Conservation (phyloP, 1,140 invertebrate genomes). For the Hylyphantes graminicola region DNA sequence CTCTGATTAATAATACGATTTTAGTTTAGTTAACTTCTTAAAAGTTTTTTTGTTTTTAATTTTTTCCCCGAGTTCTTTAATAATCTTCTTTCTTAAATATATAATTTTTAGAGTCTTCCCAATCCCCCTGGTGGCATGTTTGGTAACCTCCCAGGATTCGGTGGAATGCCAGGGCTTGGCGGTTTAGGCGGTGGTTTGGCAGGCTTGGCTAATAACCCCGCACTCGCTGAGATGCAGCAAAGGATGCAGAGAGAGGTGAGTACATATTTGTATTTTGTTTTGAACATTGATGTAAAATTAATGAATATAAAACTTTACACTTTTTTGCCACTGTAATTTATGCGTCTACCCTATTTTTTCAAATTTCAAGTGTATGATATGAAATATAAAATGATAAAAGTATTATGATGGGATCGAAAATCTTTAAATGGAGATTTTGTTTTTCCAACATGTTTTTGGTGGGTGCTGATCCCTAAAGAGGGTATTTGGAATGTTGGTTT, state of each 20-base stretch:
- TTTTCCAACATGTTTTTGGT: too few species aligned
- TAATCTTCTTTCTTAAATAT: not conserved
- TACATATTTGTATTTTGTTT: not conserved
- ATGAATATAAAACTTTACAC: not conserved
- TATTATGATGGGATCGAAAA: too few species aligned
- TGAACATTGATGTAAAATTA: not conserved
- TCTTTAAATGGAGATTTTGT: too few species aligned
- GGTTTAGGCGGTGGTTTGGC: conserved; percentile 82
- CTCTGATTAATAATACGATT: not conserved
- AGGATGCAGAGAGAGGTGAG: conserved; percentile 87
- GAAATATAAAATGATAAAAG: too few species aligned
- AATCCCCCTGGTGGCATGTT: conserved; percentile 31
- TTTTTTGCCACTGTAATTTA: too few species aligned
- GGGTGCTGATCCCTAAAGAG: too few species aligned
- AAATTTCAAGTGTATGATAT: too few species aligned
- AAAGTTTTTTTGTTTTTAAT: not conserved
- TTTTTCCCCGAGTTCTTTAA: not conserved
- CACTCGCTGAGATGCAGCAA: conserved; percentile 90
- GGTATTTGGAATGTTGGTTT: too few species aligned
- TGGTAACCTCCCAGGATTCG: conserved; percentile 69
- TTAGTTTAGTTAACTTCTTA: not conserved
- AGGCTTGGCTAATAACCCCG: conserved; percentile 85
- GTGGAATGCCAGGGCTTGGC: conserved; percentile 60
- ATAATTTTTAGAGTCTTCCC: conserved; percentile 19
- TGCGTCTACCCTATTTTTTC: too few species aligned